phyloP scores from a whole-genome alignment of 2,113 vertebrate genomes.

The Calyptommatus sinebrachiatus region DNA sequence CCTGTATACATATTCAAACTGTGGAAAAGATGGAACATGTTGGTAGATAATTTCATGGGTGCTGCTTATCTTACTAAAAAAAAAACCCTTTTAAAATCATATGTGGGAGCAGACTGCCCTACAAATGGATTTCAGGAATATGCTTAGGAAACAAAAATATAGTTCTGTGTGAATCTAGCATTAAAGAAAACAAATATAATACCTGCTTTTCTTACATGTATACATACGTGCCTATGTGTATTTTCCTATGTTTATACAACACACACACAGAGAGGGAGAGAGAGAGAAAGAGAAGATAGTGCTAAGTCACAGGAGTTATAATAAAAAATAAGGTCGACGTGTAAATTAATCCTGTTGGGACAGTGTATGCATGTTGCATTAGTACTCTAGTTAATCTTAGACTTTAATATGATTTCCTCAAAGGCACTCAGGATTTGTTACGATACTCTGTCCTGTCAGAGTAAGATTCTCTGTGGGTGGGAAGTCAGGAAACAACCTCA shows the following conservation, averaged over 20 bases:
- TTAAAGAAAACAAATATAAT: constrained; percentile 52
- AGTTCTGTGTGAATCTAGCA: constrained; percentile 53
- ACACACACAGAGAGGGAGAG: constrained; percentile 45
- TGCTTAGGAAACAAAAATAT: not conserved
- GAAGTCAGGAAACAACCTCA: constrained; percentile 38
- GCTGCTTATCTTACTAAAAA: not conserved
- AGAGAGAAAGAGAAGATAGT: constrained; percentile 37
- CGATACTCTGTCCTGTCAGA: constrained; percentile 16
- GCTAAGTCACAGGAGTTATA: constrained; percentile 64
- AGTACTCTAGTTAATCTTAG: constrained; percentile 51
- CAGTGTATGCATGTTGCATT: constrained; percentile 38
- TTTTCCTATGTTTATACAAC: constrained; percentile 25
- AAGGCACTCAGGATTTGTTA: constrained; percentile 52
- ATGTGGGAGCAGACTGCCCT: not conserved
- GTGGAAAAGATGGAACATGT: not conserved
- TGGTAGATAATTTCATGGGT: not conserved
- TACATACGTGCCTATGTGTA: not conserved
- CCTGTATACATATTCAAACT: not conserved
- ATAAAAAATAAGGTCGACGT: constrained; percentile 59
- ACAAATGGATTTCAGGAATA: not conserved
- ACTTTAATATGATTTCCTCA: constrained; percentile 48
- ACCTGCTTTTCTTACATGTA: not conserved
- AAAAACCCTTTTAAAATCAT: not conserved
- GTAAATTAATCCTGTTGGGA: constrained; percentile 62
- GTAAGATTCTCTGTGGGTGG: constrained; percentile 29